Evolutionary conservation across 2,888 invertebrate species (phyloP).

Genomic region (Ochropacha duplaris): DNA sequence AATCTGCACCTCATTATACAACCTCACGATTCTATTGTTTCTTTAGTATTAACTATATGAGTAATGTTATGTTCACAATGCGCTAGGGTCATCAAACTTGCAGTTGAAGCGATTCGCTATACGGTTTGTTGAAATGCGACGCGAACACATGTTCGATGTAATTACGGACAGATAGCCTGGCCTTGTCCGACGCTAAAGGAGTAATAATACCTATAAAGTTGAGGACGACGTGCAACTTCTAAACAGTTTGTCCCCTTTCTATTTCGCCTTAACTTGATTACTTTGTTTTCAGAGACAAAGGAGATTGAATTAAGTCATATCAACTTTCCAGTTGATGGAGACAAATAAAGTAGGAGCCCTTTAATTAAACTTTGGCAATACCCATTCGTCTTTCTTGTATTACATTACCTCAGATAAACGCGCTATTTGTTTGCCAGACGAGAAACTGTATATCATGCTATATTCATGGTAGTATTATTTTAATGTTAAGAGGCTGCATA

Average conservation of each 20-base stretch:
- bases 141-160: slow-evolving; percentile 37
- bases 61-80: slow-evolving; percentile 31
- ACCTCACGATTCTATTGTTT: slow-evolving; percentile 8
- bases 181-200: slow-evolving; percentile 22
- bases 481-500: no score
- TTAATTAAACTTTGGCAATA: background rate
- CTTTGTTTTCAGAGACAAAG: background rate
- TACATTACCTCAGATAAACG: no score
- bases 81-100: slow-evolving; percentile 52
- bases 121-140: slow-evolving; percentile 36
- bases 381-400: background rate
- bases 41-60: slow-evolving; percentile 18
- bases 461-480: background rate
- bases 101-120: slow-evolving; percentile 26
- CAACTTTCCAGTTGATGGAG: background rate
- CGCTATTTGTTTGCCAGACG: background rate
- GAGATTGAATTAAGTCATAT: background rate
- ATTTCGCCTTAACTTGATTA: slow-evolving; percentile 14
- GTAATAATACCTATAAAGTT: slow-evolving; percentile 34
- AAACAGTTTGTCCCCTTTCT: slow-evolving; percentile 33
- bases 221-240: slow-evolving; percentile 29
- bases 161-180: slow-evolving; percentile 44
- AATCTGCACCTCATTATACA: slow-evolving; percentile 14
- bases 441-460: background rate
- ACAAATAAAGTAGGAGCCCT: background rate